Percentiles rank a stretch among this genome's conserved stretches.
These are phyloP conservation scores for Herminia tarsipennalis DNA, from an alignment of 2,888 invertebrate genomes.

Conservation along the genomic window DNA sequence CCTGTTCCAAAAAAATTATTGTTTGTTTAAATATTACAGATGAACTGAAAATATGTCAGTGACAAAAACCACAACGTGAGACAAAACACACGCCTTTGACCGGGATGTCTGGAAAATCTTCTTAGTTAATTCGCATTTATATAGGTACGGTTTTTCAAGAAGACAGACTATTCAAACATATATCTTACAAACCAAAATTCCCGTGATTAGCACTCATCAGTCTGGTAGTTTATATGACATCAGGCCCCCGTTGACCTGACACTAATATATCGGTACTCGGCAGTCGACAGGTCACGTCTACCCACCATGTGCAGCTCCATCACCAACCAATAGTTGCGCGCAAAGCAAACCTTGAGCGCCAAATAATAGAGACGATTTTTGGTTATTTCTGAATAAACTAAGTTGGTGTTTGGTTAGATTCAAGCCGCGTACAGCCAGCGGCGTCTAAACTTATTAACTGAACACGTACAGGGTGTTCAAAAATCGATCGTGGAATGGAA, in stretches of 20 bases:
- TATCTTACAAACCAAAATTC: too few species aligned
- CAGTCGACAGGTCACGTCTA: slow-evolving; percentile 49
- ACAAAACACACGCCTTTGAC: too few species aligned
- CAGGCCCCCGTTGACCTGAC: slow-evolving; percentile 24
- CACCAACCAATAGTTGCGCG: slow-evolving; percentile 12
- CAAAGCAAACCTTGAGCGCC: slow-evolving; percentile 6
- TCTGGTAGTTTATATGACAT: slow-evolving; percentile 32
- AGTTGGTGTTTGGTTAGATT: slow-evolving; percentile 31
- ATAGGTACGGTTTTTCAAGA: too few species aligned
- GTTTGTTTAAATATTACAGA: too few species aligned
- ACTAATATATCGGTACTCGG: slow-evolving; percentile 40
- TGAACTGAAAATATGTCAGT: too few species aligned
- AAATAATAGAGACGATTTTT: not conserved
- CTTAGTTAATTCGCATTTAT: too few species aligned
- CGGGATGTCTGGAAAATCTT: too few species aligned
- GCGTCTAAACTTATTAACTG: slow-evolving; percentile 65
- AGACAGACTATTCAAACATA: too few species aligned
- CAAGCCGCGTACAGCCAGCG: slow-evolving; percentile 52
- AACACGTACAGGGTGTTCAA: slow-evolving; percentile 44
- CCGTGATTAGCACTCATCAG: slow-evolving; percentile 20
- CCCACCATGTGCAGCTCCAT: slow-evolving; percentile 38
- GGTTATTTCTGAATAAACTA: not conserved
- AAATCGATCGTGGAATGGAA: slow-evolving; percentile 48
- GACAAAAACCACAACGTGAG: too few species aligned
- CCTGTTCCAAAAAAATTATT: too few species aligned